Evolutionary conservation across 2,797 vertebrate species (phyloP), one percentile per base, ranked within the genome.

Genomic region (Enteromius viviparus): DNA sequence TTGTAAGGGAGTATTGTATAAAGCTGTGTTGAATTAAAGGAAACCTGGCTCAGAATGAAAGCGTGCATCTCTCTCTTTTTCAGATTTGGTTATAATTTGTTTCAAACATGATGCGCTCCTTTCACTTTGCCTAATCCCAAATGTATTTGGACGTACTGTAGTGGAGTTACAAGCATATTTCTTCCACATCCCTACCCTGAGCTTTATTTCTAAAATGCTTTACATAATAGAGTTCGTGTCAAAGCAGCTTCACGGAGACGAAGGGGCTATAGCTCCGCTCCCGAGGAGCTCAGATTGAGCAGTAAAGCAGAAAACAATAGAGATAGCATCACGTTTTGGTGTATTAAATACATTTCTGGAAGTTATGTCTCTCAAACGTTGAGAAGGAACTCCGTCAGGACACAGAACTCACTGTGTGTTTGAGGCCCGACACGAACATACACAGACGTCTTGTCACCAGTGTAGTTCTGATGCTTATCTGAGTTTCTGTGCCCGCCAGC

Each of bases 381-480:
- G 53, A 11, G 23, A 26, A 55, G 53, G 8, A 60, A 60, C 23
- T 60, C 23, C 58, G 26, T 10, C 21, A 55, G 53, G 21, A 60
- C 23, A 26, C n/a, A 60, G 55, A 60, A 5, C 5, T 6, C 26
- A 45, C 42, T 45, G 42, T 3, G 42, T 45, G 42, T 45, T 0
- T 45, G 88, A 84, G 87, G 87, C 82, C 81, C 84, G 69, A 84
- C 78, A 78, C 86, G 81, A 84, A 82, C 87, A 88, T 91, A 92
- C 84, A 91, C 90, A 69, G 86, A 86, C 81, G 82, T 91, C 89
- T 89, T 93, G 92, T 92, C 64, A 51, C 82, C 72, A 80, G 86
- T 85, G 86, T 90, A 88, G 89, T 88, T 89, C 91, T 86, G 93
- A 94, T 94, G 81, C 74, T 89, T 93, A 94, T 94, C 93, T 2